Evolutionary conservation across 2,113 vertebrate species (phyloP).

Genomic region (Embiotoca jacksoni): DNA sequence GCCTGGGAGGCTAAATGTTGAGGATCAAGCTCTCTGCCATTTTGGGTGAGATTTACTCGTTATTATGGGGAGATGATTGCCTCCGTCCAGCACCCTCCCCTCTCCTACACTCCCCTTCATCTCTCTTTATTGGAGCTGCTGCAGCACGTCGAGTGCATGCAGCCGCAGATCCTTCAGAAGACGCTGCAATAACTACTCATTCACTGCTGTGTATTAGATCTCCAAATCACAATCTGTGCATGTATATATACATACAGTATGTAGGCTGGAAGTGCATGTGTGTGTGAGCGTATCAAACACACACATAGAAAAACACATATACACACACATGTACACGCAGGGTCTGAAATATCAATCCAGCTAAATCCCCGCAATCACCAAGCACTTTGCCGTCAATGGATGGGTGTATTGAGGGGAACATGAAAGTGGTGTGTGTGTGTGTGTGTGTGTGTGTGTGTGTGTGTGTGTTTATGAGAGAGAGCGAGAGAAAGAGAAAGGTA

Average conservation of each 20-base stretch:
- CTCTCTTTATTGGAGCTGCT: constrained; percentile 42
- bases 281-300: not conserved
- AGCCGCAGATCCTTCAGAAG: constrained; percentile 62
- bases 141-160: constrained; percentile 57
- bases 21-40: constrained; percentile 49
- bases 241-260: not conserved
- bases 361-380: constrained; percentile 38
- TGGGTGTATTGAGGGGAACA: constrained; percentile 3
- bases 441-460: not conserved
- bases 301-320: not conserved
- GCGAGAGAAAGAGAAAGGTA: not conserved
- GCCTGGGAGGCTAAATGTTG: constrained; percentile 34
- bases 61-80: constrained; percentile 56
- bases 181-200: constrained; percentile 37
- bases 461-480: not conserved
- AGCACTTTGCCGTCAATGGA: constrained; percentile 34
- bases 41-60: constrained; percentile 49
- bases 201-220: constrained; percentile 18
- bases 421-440: constrained; percentile 8
- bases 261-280: not conserved
- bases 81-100: constrained; percentile 41
- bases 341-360: constrained; percentile 31
- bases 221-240: too few relatives aligned
- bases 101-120: constrained; percentile 46
- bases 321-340: constrained; percentile 1